phyloP scores from a whole-genome alignment of 2,113 vertebrate genomes.

The Scopus umbretta region DNA sequence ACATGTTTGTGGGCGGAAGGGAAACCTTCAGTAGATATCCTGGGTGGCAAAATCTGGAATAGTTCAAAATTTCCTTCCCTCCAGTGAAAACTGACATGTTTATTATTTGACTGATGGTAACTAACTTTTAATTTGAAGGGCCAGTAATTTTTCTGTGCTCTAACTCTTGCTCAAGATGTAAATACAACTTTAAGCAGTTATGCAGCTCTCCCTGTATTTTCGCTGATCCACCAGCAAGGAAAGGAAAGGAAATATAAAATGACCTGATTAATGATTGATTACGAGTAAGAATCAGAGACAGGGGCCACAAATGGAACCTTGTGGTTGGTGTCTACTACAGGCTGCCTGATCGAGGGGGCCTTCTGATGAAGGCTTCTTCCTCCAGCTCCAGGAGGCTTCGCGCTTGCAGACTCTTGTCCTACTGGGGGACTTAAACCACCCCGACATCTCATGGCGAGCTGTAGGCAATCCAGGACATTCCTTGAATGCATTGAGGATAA shows the following conservation, averaged over 20 bases:
- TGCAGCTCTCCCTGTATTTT: not conserved
- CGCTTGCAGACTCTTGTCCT: too few species aligned
- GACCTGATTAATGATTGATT: too few species aligned
- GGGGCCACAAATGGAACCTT: too few species aligned
- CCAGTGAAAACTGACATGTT: not conserved
- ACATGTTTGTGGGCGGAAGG: not conserved
- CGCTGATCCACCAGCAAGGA: not conserved
- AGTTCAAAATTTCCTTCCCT: not conserved
- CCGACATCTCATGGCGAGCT: too few species aligned
- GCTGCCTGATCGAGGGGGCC: too few species aligned
- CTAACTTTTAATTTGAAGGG: not conserved
- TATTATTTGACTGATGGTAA: not conserved
- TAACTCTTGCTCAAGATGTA: not conserved
- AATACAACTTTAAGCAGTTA: not conserved
- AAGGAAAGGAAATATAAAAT: not conserved
- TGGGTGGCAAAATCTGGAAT: not conserved
- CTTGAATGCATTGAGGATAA: too few species aligned
- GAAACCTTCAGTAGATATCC: not conserved
- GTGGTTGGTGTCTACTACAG: too few species aligned
- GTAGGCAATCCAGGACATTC: too few species aligned
- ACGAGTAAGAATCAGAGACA: too few species aligned
- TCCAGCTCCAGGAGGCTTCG: too few species aligned
- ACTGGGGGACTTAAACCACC: too few species aligned
- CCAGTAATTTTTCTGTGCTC: not conserved
- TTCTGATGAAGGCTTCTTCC: too few species aligned